These are phyloP conservation scores for Liolophura sinensis DNA, from an alignment of 1,140 invertebrate genomes.

Conservation along the genomic window DNA sequence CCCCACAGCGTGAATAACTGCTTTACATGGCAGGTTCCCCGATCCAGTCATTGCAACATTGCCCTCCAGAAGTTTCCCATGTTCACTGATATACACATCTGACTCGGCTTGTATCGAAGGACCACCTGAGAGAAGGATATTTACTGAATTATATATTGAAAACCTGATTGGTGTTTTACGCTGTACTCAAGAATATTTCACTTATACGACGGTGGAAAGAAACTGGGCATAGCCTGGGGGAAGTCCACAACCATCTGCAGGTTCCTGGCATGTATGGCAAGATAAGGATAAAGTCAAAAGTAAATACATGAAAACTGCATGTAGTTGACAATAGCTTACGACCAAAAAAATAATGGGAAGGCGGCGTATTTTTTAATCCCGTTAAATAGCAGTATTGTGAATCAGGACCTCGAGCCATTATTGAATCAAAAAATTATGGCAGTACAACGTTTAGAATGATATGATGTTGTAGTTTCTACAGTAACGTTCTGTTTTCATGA, in stretches of 20 bases:
- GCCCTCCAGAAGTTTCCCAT: constrained; percentile 21
- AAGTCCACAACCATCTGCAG: no score
- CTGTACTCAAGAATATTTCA: no score
- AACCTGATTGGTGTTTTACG: no score
- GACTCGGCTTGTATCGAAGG: constrained; percentile 19
- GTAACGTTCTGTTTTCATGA: no score
- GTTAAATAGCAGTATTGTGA: constrained; percentile 10
- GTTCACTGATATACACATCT: constrained; percentile 17
- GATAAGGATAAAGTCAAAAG: constrained; percentile 7
- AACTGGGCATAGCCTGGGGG: no score
- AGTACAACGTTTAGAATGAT: constrained; percentile 9
- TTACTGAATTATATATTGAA: no score
- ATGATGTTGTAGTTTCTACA: constrained; percentile 3
- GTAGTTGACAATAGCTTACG: constrained; percentile 1
- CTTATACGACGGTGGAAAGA: no score
- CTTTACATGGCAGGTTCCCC: constrained; percentile 28
- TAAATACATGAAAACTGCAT: constrained; percentile 5
- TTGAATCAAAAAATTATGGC: constrained; percentile 7
- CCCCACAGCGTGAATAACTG: constrained; percentile 37
- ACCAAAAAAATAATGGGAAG: no score
- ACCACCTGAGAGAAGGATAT: constrained; percentile 21
- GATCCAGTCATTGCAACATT: constrained; percentile 24
- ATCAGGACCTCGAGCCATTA: constrained; percentile 4
- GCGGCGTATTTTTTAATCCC: constrained; percentile 1
- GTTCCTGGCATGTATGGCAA: no score